These are phyloP conservation scores for Graptemys geographica DNA, from an alignment of 2,797 vertebrate genomes.

Conservation along the genomic window DNA sequence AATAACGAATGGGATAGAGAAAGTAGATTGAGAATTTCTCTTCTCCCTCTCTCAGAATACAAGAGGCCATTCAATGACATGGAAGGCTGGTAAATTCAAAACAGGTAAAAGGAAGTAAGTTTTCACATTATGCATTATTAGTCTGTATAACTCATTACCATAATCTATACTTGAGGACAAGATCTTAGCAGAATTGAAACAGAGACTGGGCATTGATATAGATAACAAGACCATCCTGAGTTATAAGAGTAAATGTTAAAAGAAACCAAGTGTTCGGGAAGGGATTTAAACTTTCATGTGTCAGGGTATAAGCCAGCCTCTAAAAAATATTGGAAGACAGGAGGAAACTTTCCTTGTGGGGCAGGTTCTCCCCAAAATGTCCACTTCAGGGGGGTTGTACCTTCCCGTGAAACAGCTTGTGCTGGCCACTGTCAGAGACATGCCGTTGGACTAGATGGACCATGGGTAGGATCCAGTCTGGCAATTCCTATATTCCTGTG, in stretches of 20 bases:
- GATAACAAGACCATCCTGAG: background rate
- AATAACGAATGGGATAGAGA: background rate
- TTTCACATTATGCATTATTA: background rate
- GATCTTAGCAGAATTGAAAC: background rate
- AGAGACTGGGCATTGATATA: background rate
- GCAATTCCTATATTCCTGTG: fast-evolving
- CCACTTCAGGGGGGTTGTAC: fast-evolving
- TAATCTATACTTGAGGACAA: background rate
- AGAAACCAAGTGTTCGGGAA: background rate
- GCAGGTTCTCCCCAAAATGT: background rate
- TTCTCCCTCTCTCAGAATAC: background rate
- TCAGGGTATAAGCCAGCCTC: background rate
- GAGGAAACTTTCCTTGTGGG: background rate
- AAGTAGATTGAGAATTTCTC: background rate
- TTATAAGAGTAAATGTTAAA: background rate
- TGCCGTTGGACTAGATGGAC: background rate
- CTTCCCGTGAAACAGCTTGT: no score
- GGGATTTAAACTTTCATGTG: background rate
- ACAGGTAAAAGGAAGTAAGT: background rate
- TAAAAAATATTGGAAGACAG: background rate
- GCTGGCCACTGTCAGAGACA: background rate
- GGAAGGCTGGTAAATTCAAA: background rate
- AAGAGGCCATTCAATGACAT: background rate
- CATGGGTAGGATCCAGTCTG: background rate
- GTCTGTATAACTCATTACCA: background rate